These are phyloP conservation scores for Hozukius guyotensis DNA, from an alignment of 2,797 vertebrate genomes.

Conservation along the genomic window DNA sequence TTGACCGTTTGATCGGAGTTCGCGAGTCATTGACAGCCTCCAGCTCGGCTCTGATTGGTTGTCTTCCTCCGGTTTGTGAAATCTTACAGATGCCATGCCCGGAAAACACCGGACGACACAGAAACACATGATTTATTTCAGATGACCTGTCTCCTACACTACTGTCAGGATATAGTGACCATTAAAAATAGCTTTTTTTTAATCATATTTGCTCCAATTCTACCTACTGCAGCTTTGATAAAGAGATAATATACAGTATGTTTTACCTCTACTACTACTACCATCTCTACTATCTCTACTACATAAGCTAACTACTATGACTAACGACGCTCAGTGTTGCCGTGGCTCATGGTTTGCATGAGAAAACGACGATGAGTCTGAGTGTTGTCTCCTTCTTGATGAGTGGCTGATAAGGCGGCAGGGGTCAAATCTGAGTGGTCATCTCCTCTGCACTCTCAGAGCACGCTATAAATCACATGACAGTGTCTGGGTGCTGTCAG, in stretches of 20 bases:
- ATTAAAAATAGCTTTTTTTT: too few species aligned
- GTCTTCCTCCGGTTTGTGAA: too few species aligned
- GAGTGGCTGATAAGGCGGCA: constrained; percentile 71
- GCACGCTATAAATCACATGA: constrained; percentile 77
- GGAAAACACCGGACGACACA: too few species aligned
- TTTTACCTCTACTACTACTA: background rate
- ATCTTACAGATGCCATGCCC: too few species aligned
- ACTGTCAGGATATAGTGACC: too few species aligned
- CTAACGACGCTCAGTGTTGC: background rate
- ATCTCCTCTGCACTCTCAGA: constrained; percentile 69
- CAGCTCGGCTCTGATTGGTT: too few species aligned
- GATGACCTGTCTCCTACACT: too few species aligned
- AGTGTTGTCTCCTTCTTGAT: constrained; percentile 70
- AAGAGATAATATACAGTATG: background rate
- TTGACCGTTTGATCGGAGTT: too few species aligned
- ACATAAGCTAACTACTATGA: background rate
- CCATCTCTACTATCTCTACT: background rate
- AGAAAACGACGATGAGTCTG: constrained; percentile 57
- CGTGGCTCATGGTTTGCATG: constrained; percentile 20
- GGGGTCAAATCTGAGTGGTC: constrained; percentile 79
- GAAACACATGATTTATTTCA: too few species aligned
- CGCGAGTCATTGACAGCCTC: too few species aligned
- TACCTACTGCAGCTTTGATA: background rate
- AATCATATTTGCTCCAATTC: too few species aligned
- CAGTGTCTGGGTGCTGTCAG: constrained; percentile 76